A percentile compares a stretch with the other conserved stretches of the same genome.
phyloP scores from a whole-genome alignment of 1,140 invertebrate species.

The Pantala flavescens region DNA sequence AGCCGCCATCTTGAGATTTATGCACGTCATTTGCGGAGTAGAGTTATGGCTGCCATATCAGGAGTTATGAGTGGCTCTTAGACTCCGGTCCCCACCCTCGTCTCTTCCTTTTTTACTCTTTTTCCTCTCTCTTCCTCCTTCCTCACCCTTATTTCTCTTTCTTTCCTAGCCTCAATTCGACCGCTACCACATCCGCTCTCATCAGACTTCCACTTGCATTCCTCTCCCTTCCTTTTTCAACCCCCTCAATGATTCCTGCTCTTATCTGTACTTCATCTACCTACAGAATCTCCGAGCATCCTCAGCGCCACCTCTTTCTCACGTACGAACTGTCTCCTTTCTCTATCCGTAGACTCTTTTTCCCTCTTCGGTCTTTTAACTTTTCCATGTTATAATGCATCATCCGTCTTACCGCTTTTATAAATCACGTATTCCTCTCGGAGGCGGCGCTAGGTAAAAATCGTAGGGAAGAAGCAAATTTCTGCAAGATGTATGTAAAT shows the following conservation, averaged over 20 bases:
- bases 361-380: background rate
- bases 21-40: background rate
- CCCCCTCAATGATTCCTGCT: background rate
- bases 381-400: background rate
- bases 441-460: background rate
- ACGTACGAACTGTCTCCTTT: background rate
- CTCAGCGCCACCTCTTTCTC: background rate
- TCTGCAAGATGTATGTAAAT: background rate
- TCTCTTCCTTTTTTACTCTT: background rate
- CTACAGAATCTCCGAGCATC: background rate
- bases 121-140: background rate
- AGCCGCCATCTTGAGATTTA: slow-evolving; percentile 5
- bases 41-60: slow-evolving; percentile 5
- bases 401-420: background rate
- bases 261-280: background rate
- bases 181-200: background rate
- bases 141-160: background rate
- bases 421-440: background rate
- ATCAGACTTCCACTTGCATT: background rate
- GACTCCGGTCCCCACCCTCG: background rate
- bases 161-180: background rate
- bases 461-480: background rate
- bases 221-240: background rate
- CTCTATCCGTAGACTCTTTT: background rate
- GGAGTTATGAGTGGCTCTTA: slow-evolving; percentile 5